Evolutionary conservation across 2,797 vertebrate species (phyloP), one percentile per base, ranked within the genome.

Genomic region (Astyanax mexicanus): DNA sequence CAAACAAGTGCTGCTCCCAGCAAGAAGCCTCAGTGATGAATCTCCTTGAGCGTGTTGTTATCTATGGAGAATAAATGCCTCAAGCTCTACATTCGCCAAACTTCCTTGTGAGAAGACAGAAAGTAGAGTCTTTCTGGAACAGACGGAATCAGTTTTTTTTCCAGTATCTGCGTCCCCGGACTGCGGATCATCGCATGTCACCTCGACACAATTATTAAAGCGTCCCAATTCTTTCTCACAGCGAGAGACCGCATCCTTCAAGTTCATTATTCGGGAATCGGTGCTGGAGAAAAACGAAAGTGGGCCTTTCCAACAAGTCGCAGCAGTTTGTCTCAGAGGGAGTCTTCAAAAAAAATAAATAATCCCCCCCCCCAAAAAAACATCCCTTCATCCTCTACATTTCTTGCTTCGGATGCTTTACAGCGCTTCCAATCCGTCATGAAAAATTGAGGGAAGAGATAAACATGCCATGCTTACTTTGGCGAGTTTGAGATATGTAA

Each of bases 321-420:
- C 67, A 70, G 47, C 42, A 60, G 72, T 69, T 70, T 55, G 32
- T 75, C 80, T 70, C 61, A 40, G 64, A 65, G 70, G 76, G 71
- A 78, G 72, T 47, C 75, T 23, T 72, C 73, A 47, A 40, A 64
- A 60, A 80, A 75, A 15, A 45, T 47, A 23, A 52, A 3, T 12
- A n/a, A n/a, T n/a, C n/a, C n/a, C n/a, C n/a, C n/a, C n/a, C n/a
- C n/a, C n/a, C n/a, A n/a, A 12, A 44, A 15, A n/a, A n/a, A n/a
- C n/a, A n/a, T n/a, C n/a, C n/a, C n/a, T n/a, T n/a, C n/a, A n/a
- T n/a, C 66, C 44, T 49, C 69, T 15, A 27, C 67, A 11, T n/a
- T 40, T 44, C 25, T 44, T 62, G 38, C 49, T 61, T 66, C 29
- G 1, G 57, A 64, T 60, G 45, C 17, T 51, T 76, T 75, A 45